Percentiles rank a stretch among this genome's conserved stretches.
These are phyloP conservation scores for Tetranychus truncatus DNA, from an alignment of 2,888 invertebrate genomes.

Conservation along the genomic window DNA sequence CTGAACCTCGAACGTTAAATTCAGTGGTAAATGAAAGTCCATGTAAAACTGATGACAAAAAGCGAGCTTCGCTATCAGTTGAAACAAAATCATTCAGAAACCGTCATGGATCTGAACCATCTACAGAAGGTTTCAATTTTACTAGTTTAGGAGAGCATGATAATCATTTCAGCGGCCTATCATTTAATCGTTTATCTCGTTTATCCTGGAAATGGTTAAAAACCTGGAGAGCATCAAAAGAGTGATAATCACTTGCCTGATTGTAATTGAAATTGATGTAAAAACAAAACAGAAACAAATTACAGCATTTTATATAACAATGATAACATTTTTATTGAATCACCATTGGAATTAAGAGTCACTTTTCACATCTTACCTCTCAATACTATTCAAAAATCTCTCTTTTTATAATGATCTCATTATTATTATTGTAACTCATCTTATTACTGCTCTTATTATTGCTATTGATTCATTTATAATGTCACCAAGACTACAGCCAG, in stretches of 20 bases:
- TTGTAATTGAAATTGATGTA: too few species aligned
- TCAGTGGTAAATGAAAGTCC: neutral
- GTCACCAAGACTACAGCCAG: too few species aligned
- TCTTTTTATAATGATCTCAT: too few species aligned
- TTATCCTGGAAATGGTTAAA: neutral
- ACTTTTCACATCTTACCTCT: too few species aligned
- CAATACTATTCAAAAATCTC: too few species aligned
- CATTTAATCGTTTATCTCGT: slow-evolving; percentile 1
- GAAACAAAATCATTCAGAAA: neutral
- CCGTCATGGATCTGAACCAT: neutral
- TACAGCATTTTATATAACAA: too few species aligned
- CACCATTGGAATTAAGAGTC: too few species aligned
- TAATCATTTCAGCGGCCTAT: neutral
- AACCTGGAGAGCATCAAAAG: neutral
- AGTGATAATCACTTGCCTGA: neutral
- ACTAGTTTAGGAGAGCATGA: neutral
- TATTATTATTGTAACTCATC: too few species aligned
- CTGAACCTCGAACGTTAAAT: neutral
- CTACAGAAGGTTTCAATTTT: neutral
- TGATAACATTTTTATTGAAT: too few species aligned
- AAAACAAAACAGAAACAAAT: too few species aligned
- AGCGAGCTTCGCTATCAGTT: neutral
- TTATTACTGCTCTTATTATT: too few species aligned
- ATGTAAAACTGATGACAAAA: neutral
- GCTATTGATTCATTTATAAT: too few species aligned